phyloP scores from a whole-genome alignment of 2,113 vertebrate genomes.

The Benthochromis sp. region DNA sequence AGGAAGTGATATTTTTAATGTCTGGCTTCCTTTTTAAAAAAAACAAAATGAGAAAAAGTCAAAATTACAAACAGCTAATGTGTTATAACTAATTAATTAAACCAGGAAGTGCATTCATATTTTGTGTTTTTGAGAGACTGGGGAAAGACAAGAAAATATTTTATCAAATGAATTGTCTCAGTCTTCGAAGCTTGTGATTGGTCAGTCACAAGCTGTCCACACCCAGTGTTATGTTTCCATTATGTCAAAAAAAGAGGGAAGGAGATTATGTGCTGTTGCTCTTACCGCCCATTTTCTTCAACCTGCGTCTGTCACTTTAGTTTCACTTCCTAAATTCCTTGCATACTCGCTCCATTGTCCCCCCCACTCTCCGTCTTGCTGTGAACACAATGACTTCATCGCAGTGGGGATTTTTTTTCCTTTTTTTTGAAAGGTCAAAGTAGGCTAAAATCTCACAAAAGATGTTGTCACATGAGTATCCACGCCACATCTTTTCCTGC shows the following conservation, averaged over 20 bases:
- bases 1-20: background rate
- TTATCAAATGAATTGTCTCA: background rate
- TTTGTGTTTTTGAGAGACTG: background rate
- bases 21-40: background rate
- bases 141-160: background rate
- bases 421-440: constrained; percentile 4
- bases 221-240: background rate
- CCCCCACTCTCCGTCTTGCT: background rate
- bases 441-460: background rate
- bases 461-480: background rate
- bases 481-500: background rate
- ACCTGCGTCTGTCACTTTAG: constrained; percentile 28
- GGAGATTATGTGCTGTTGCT: background rate
- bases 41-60: background rate
- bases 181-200: background rate
- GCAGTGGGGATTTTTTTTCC: background rate
- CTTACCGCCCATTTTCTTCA: background rate
- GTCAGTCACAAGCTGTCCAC: background rate
- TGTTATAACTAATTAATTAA: background rate
- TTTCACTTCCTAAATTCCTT: constrained; percentile 72
- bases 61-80: background rate
- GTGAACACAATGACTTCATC: constrained; percentile 41
- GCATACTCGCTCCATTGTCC: constrained; percentile 42
- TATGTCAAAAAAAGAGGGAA: background rate
- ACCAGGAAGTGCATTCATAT: background rate